Evolutionary conservation across 2,797 vertebrate genomes (phyloP).

Genomic region (Mormyrus hasselquistii): DNA sequence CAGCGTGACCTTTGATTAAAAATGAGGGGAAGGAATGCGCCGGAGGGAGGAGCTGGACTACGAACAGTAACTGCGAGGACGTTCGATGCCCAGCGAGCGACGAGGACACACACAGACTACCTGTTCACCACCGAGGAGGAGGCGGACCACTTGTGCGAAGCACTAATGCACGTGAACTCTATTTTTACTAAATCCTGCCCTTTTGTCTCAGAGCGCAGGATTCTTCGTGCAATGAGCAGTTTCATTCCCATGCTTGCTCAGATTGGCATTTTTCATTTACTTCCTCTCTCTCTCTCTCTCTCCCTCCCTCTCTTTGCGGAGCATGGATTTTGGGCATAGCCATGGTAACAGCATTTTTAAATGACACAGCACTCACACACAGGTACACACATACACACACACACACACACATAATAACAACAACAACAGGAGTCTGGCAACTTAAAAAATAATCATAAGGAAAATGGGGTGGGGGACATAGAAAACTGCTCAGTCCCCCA

Average conservation of each 20-base stretch:
- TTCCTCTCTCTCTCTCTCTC: background rate
- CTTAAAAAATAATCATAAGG: background rate
- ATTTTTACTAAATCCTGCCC: slow-evolving; percentile 9
- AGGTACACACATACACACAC: background rate
- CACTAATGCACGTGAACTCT: background rate
- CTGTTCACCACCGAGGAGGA: background rate
- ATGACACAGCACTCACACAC: background rate
- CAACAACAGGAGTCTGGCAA: background rate
- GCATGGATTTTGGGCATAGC: slow-evolving; percentile 8
- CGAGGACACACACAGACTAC: background rate
- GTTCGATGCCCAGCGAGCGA: background rate
- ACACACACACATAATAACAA: background rate
- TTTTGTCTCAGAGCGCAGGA: background rate
- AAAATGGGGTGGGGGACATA: background rate
- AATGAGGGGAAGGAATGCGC: background rate
- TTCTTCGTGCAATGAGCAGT: background rate
- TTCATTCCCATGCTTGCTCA: background rate
- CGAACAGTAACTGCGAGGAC: background rate
- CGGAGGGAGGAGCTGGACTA: background rate
- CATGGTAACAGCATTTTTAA: slow-evolving; percentile 17
- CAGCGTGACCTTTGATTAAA: slow-evolving; percentile 1
- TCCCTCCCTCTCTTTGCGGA: slow-evolving; percentile 32
- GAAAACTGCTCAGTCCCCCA: background rate
- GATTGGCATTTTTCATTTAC: background rate
- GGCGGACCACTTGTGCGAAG: background rate